These are phyloP conservation scores for Probaryconus sp. DNA, from an alignment of 1,140 invertebrate genomes.

Conservation along the genomic window DNA sequence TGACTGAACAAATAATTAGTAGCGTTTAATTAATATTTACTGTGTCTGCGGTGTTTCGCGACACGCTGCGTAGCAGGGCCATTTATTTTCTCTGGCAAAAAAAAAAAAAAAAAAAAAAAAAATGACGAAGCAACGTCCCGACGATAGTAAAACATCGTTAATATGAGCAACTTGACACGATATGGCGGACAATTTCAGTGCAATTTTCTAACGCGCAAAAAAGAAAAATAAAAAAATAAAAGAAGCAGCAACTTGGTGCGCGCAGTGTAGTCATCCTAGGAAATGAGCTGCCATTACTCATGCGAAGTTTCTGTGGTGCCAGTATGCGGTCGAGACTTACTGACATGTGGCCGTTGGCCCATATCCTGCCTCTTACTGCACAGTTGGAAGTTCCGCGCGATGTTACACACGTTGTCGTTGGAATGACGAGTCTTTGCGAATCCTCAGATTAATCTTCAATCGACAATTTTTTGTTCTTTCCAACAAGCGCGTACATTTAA, in stretches of 20 bases:
- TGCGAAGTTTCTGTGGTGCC: slow-evolving; percentile 35
- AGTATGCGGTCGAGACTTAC: slow-evolving; percentile 32
- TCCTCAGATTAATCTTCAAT: slow-evolving; percentile 11
- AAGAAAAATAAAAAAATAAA: background rate
- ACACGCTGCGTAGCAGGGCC: background rate
- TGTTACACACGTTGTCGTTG: slow-evolving; percentile 28
- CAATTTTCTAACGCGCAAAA: slow-evolving; percentile 28
- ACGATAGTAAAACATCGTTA: slow-evolving; percentile 28
- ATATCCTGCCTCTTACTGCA: slow-evolving; percentile 55
- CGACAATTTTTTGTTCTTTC: no score
- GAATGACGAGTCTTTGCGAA: slow-evolving; percentile 3
- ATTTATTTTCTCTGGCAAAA: slow-evolving; percentile 24
- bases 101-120: no score
- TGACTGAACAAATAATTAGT: slow-evolving; percentile 21
- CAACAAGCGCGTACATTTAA: no score
- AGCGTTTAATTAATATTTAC: slow-evolving; percentile 36
- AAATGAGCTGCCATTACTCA: slow-evolving; percentile 66
- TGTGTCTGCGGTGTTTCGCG: background rate
- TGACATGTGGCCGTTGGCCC: slow-evolving; percentile 62
- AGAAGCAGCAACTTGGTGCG: background rate
- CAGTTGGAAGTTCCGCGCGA: slow-evolving; percentile 29
- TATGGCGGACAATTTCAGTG: slow-evolving; percentile 32
- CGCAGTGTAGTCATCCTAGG: slow-evolving; percentile 34
- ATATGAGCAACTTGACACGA: slow-evolving; percentile 36
- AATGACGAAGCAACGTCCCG: slow-evolving; percentile 2